Percentiles rank a stretch among this genome's conserved stretches.
Evolutionary conservation across 2,797 vertebrate genomes (phyloP).

Genomic region (Botia almorhae): DNA sequence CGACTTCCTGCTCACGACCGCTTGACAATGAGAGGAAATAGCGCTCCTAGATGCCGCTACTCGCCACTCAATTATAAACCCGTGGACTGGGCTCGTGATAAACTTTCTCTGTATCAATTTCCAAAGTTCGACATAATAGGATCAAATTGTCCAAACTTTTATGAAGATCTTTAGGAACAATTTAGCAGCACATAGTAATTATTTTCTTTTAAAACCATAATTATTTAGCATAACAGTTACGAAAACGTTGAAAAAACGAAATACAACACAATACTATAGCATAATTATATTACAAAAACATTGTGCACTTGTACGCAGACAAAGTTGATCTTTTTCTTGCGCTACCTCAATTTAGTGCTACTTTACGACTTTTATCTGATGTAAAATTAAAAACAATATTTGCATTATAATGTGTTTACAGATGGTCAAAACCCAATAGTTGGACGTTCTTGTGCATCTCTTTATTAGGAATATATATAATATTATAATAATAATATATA

Average conservation of each 20-base stretch:
- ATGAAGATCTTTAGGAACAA: background rate
- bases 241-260: background rate
- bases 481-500: too few relatives aligned
- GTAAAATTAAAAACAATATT: background rate
- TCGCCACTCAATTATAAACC: slow-evolving; percentile 60
- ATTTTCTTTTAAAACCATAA: too few relatives aligned
- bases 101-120: background rate
- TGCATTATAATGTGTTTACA: background rate
- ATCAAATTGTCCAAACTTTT: background rate
- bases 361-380: background rate
- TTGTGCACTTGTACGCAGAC: background rate
- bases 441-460: too few relatives aligned
- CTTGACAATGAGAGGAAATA: slow-evolving; percentile 97
- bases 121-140: background rate
- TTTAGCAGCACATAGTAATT: too few relatives aligned
- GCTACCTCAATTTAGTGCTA: background rate
- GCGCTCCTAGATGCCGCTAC: slow-evolving; percentile 90
- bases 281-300: background rate
- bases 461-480: too few relatives aligned
- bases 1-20: slow-evolving; percentile 98
- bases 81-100: slow-evolving; percentile 59
- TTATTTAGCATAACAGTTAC: background rate
- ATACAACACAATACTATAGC: background rate
- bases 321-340: background rate
- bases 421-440: background rate